A percentile compares a stretch with the other conserved stretches of the same genome.
phyloP scores from a whole-genome alignment of 2,113 vertebrate species.

The Gavia stellata region DNA sequence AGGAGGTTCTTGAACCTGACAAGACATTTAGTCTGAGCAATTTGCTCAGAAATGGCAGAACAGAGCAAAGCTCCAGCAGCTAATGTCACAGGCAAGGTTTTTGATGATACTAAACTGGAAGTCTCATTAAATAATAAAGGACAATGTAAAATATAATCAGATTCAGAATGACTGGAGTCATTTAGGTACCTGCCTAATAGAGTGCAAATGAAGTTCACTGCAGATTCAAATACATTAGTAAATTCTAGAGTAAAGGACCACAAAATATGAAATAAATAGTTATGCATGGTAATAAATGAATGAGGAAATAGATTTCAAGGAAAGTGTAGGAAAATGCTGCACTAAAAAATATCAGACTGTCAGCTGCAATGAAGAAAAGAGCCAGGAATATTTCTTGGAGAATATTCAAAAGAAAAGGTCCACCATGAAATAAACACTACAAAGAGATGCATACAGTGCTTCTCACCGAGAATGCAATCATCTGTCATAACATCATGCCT shows the following conservation, averaged over 20 bases:
- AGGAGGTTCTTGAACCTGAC: not conserved
- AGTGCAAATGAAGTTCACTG: constrained; percentile 8
- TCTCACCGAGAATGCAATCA: not conserved
- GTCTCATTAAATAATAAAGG: constrained; percentile 41
- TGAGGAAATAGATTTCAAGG: not conserved
- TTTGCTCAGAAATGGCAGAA: not conserved
- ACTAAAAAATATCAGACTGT: not conserved
- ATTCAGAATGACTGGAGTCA: not conserved
- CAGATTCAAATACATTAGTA: not conserved
- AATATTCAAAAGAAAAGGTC: not conserved
- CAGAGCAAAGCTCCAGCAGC: not conserved
- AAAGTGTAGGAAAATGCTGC: not conserved
- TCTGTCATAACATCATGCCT: not conserved
- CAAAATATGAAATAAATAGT: not conserved
- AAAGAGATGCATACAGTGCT: not conserved
- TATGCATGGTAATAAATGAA: not conserved
- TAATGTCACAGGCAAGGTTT: not conserved
- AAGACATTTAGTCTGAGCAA: not conserved
- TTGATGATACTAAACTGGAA: constrained; percentile 22
- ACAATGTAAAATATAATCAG: constrained; percentile 44
- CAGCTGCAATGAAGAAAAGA: not conserved
- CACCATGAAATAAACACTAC: not conserved
- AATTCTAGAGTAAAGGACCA: not conserved
- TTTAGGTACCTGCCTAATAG: constrained; percentile 16
- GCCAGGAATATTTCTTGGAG: not conserved